phyloP scores from a whole-genome alignment of 2,797 vertebrate species.

The Mormyrus hasselquistii region DNA sequence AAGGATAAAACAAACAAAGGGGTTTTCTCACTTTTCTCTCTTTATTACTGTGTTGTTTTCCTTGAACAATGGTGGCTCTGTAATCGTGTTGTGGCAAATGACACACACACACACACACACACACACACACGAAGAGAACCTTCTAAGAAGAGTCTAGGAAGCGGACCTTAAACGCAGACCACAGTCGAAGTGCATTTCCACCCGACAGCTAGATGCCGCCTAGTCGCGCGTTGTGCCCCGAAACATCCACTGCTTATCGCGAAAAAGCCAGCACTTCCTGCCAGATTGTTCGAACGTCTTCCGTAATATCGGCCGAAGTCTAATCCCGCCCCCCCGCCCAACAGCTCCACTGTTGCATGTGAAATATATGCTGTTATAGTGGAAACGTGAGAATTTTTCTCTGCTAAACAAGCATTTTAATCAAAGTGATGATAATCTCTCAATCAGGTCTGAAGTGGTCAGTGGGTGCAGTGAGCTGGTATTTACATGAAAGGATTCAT shows the following conservation, averaged over 20 bases:
- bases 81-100: background rate
- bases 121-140: background rate
- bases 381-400: constrained; percentile 41
- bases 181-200: background rate
- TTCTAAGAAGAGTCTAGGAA: background rate
- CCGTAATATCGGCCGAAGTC: background rate
- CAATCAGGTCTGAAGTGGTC: background rate
- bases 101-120: background rate
- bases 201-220: background rate
- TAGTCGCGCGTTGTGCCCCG: background rate
- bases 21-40: background rate
- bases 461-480: background rate
- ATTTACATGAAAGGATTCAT: background rate
- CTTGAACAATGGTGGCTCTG: background rate
- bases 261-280: background rate
- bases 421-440: background rate
- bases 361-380: background rate
- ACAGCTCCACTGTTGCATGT: constrained; percentile 19
- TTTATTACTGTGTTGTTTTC: background rate
- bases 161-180: background rate
- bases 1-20: background rate
- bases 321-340: background rate
- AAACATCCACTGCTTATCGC: background rate
- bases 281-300: background rate
- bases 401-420: constrained; percentile 26